Conservation (phyloP, 2,888 invertebrate species). For the Parnassius orleans region DNA sequence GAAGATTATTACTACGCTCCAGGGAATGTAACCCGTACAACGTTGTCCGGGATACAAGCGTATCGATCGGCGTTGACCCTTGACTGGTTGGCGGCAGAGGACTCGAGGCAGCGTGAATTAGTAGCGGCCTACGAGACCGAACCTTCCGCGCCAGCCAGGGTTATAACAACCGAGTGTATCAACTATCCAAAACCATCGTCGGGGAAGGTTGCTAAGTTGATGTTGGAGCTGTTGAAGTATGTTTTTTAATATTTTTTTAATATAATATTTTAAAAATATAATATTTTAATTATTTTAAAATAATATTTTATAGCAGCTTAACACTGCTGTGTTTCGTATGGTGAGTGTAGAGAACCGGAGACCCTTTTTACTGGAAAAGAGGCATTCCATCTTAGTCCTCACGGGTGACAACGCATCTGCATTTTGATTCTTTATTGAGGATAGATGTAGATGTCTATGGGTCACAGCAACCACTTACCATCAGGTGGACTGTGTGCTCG, state of each 20-base stretch:
- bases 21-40: slow-evolving; percentile 46
- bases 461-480: no score
- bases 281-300: no score
- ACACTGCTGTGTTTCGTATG: no score
- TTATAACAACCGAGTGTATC: slow-evolving; percentile 54
- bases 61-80: slow-evolving; percentile 62
- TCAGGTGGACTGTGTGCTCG: no score
- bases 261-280: no score
- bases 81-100: slow-evolving; percentile 66
- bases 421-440: no score
- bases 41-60: slow-evolving; percentile 52
- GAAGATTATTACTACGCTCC: slow-evolving; percentile 49
- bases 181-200: slow-evolving; percentile 54
- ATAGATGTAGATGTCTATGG: no score
- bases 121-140: slow-evolving; percentile 57
- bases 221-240: slow-evolving; percentile 64
- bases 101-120: slow-evolving; percentile 57
- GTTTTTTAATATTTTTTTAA: slow-evolving; percentile 23
- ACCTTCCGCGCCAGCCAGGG: slow-evolving; percentile 40
- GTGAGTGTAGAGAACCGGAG: no score
- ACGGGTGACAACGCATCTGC: no score
- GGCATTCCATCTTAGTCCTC: no score
- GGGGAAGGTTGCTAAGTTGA: slow-evolving; percentile 60
- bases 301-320: no score
- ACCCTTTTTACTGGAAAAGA: no score